These are phyloP conservation scores for Protodeltote pygarga DNA, from an alignment of 2,888 invertebrate genomes.

Conservation along the genomic window DNA sequence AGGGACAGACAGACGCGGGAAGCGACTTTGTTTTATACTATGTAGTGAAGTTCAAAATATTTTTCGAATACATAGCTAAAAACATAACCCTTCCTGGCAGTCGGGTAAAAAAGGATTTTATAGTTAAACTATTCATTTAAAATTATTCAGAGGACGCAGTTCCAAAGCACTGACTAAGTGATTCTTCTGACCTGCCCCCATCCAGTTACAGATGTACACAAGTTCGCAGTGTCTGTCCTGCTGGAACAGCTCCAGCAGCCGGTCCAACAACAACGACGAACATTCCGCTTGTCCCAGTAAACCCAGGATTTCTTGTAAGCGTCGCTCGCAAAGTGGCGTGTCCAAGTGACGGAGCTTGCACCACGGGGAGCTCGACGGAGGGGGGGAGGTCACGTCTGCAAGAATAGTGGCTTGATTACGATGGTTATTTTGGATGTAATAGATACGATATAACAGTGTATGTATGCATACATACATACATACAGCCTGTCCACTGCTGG, in stretches of 20 bases:
- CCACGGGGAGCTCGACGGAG: conserved; percentile 84
- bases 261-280: conserved; percentile 87
- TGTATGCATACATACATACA: too few species aligned
- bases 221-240: conserved; percentile 86
- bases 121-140: too few species aligned
- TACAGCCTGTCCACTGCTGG: too few species aligned
- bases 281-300: conserved; percentile 86
- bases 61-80: too few species aligned
- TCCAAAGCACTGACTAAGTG: neutral
- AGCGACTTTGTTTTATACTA: too few species aligned
- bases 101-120: too few species aligned
- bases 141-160: neutral
- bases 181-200: conserved; percentile 73
- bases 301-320: conserved; percentile 85
- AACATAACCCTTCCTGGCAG: too few species aligned
- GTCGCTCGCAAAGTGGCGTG: conserved; percentile 68
- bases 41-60: too few species aligned
- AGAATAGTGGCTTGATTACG: neutral
- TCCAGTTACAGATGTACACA: conserved; percentile 87
- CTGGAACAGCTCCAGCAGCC: conserved; percentile 87
- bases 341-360: conserved; percentile 88
- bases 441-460: too few species aligned
- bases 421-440: too few species aligned
- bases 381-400: conserved; percentile 53
- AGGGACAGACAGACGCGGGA: too few species aligned